phyloP scores from a whole-genome alignment of 2,888 invertebrate genomes.

The Volucella bombylans region DNA sequence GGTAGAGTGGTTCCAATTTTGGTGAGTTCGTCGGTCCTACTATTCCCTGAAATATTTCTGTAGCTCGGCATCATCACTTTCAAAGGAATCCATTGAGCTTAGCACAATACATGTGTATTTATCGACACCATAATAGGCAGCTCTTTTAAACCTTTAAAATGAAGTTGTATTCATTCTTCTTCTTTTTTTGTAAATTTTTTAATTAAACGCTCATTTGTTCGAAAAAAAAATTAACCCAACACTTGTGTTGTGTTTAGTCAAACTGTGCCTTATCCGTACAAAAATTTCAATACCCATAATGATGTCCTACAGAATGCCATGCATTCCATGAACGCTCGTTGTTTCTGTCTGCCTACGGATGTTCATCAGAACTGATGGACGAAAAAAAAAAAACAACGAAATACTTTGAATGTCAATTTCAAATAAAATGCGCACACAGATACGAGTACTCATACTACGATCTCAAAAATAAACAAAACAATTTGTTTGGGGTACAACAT shows the following conservation, averaged over 20 bases:
- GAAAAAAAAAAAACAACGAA: conserved; percentile 22
- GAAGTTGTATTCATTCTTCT: too few species aligned
- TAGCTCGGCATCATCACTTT: too few species aligned
- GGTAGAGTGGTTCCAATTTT: too few species aligned
- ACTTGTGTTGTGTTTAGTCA: background rate
- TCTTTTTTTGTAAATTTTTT: too few species aligned
- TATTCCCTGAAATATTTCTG: too few species aligned
- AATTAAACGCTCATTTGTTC: too few species aligned
- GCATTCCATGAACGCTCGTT: conserved; percentile 8
- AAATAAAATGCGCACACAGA: conserved; percentile 48
- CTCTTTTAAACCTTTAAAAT: too few species aligned
- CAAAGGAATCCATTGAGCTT: too few species aligned
- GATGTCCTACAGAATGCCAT: conserved; percentile 23
- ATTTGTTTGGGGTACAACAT: conserved; percentile 54
- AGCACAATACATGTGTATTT: too few species aligned
- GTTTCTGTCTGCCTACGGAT: conserved; percentile 10
- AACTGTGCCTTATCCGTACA: background rate
- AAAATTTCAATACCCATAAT: conserved; percentile 11
- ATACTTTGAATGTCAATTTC: conserved; percentile 68
- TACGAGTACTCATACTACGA: background rate
- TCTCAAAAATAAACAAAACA: conserved; percentile 64
- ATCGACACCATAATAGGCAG: too few species aligned
- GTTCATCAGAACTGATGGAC: background rate
- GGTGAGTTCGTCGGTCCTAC: too few species aligned
- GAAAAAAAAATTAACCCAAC: background rate